A percentile compares a stretch with the other conserved stretches of the same genome.
These are phyloP conservation scores for Asbolus verrucosus DNA, from an alignment of 1,140 invertebrate genomes.

Conservation along the genomic window DNA sequence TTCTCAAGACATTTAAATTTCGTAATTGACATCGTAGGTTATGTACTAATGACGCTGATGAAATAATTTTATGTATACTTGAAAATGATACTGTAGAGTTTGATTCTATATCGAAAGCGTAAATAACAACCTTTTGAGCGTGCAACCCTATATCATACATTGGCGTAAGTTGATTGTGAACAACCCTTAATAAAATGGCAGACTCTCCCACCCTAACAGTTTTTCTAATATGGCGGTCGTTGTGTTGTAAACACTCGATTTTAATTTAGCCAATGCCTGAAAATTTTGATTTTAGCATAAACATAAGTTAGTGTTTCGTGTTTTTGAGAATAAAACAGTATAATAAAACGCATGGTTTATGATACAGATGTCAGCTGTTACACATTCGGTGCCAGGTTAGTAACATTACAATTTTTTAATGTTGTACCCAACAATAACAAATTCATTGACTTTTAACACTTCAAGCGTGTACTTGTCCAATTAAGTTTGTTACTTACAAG, in stretches of 20 bases:
- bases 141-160: slow-evolving; percentile 6
- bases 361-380: slow-evolving; percentile 73
- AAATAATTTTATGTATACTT: too few relatives aligned
- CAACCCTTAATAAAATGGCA: slow-evolving; percentile 53
- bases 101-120: background rate
- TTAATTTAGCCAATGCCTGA: slow-evolving; percentile 43
- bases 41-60: too few relatives aligned
- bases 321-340: slow-evolving; percentile 27
- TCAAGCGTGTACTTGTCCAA: background rate
- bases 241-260: slow-evolving; percentile 62
- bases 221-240: slow-evolving; percentile 63
- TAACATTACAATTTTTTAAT: slow-evolving; percentile 44
- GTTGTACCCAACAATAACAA: slow-evolving; percentile 2
- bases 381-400: slow-evolving; percentile 75
- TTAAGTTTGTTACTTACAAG: too few relatives aligned
- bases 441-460: background rate
- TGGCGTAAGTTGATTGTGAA: slow-evolving; percentile 43
- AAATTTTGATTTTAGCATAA: slow-evolving; percentile 36
- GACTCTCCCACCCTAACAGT: slow-evolving; percentile 57
- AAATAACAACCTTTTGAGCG: background rate
- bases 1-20: too few relatives aligned
- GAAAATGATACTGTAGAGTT: too few relatives aligned
- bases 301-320: slow-evolving; percentile 44
- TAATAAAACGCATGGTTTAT: slow-evolving; percentile 66
- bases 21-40: too few relatives aligned